Conservation (phyloP, 2,797 vertebrate genomes). For the Poeciliopsis infans region DNA sequence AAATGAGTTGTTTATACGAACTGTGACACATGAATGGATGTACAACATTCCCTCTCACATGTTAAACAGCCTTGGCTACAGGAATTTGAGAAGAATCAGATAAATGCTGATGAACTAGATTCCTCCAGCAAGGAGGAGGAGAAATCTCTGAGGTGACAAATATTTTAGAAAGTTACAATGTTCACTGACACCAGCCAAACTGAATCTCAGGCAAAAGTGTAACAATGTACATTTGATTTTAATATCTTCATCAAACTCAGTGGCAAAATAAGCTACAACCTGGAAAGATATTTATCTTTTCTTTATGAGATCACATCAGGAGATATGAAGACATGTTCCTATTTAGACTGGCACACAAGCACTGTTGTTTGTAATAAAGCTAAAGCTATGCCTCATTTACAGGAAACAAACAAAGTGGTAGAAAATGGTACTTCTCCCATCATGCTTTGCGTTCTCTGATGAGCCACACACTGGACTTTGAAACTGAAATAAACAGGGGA, state of each 20-base stretch:
- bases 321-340: neutral
- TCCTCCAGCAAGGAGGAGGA: neutral
- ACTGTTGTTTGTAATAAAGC: neutral
- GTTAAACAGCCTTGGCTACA: neutral
- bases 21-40: neutral
- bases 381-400: neutral
- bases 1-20: neutral
- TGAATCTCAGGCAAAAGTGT: neutral
- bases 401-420: neutral
- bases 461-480: conserved; percentile 37
- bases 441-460: conserved; percentile 18
- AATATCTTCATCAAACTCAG: neutral
- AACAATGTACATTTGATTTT: neutral
- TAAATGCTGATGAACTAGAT: neutral
- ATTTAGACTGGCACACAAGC: neutral
- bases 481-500: conserved; percentile 16
- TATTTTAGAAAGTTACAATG: neutral
- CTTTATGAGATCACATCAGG: neutral
- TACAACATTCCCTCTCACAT: neutral
- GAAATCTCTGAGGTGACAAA: neutral
- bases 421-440: conserved; percentile 13
- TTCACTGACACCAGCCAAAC: neutral
- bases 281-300: neutral
- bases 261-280: neutral
- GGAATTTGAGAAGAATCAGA: neutral